A percentile compares a stretch with the other conserved stretches of the same genome.
Evolutionary conservation across 2,113 vertebrate genomes (phyloP).

Genomic region (Ailurus styani): DNA sequence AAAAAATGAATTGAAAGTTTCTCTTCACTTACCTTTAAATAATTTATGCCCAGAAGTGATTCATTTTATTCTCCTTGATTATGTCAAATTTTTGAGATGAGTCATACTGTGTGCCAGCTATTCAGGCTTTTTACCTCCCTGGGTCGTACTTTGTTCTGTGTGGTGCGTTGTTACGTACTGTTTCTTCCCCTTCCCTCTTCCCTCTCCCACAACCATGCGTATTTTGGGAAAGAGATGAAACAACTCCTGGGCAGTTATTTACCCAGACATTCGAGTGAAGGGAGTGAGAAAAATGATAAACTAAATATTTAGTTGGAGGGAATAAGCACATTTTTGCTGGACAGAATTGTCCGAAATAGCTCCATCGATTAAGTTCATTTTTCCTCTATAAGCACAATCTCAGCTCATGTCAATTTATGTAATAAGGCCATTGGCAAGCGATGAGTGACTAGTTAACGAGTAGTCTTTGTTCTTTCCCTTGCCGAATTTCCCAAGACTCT

Average conservation of each 20-base stretch:
- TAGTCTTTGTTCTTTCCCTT: neutral
- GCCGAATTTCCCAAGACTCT: neutral
- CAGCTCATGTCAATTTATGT: neutral
- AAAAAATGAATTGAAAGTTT: neutral
- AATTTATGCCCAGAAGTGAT: neutral
- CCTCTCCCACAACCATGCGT: neutral
- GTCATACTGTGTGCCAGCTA: fast-evolving
- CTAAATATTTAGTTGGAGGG: neutral
- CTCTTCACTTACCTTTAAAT: neutral
- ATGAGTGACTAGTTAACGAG: neutral
- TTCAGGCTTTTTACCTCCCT: neutral
- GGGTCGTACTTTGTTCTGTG: neutral
- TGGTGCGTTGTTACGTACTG: neutral
- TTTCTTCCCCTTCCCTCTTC: neutral
- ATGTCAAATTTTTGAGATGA: neutral
- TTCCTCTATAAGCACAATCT: neutral
- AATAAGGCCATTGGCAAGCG: neutral
- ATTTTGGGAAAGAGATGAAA: neutral
- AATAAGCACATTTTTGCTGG: neutral
- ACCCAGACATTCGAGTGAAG: neutral
- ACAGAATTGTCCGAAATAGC: neutral
- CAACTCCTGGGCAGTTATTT: neutral
- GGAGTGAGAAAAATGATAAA: neutral
- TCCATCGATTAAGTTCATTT: neutral
- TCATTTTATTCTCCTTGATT: neutral